Evolutionary conservation across 2,113 vertebrate genomes (phyloP), one percentile per base, ranked within the genome.

Genomic region (Cebus imitator): DNA sequence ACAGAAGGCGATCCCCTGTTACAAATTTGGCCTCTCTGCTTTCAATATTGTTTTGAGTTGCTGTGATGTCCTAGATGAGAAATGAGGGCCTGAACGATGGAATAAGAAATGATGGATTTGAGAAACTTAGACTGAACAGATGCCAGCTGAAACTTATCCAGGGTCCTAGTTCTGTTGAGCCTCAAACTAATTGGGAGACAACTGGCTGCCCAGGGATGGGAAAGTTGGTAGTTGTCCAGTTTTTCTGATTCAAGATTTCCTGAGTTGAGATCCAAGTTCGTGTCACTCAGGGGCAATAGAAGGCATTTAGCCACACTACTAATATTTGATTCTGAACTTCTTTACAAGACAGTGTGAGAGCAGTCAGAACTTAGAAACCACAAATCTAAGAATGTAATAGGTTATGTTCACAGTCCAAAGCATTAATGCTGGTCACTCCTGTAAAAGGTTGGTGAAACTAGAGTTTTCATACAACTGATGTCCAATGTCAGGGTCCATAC

Each of bases 81-180:
- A 88, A 76, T 43, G 58, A 85, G 66, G 82, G 32, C 79, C 81
- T 89, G 80, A 78, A 35, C 17, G 81, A 23, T 93, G 91, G 52
- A 78, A 73, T 35, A 79, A 94, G 89, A 92, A 25, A 78, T 76
- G 92, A 94, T 76, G 10, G 55, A 94, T 75, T 50, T 82, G 88
- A 92, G 55, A 87, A 64, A 96, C 27, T 88, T 92, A 95, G 68
- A 76, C 5, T 73, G 94, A 94, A 94, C 9, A 55, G 27, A 84
- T 32, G 93, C 96, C 97, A 98, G 79, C 86, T 98, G 97, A 96
- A 95, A 70, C 13, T 75, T 83, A 83, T 78, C 95, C 97, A 98
- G 37, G n/a, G 43, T 75, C 87, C 68, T 35, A 27, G 88, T 89
- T 94, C 97, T 98, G 98, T 75, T 88, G 57, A 96, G 45, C 20